These are phyloP conservation scores for Eidolon helvum DNA, from an alignment of 2,113 vertebrate genomes.

Conservation along the genomic window DNA sequence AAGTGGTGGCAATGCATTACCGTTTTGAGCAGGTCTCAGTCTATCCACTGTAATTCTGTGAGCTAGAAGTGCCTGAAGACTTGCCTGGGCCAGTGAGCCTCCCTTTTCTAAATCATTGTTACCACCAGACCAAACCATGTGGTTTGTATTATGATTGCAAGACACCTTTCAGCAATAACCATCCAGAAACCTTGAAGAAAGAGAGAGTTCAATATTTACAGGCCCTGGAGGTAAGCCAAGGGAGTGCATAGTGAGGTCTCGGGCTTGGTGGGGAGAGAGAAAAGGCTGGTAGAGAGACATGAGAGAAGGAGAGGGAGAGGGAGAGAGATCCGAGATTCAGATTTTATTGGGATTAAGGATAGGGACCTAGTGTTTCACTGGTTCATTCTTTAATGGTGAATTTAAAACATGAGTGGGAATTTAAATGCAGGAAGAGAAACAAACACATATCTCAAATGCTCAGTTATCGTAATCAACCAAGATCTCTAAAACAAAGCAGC, in stretches of 20 bases:
- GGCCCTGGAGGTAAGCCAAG: neutral
- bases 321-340: neutral
- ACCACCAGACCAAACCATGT: neutral
- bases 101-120: no score
- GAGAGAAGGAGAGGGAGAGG: neutral
- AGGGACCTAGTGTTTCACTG: no score
- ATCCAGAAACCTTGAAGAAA: neutral
- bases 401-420: neutral
- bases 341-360: no score
- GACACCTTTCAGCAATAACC: neutral
- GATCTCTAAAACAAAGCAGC: neutral
- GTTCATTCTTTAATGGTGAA: neutral
- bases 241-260: neutral
- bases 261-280: no score
- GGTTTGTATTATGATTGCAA: neutral
- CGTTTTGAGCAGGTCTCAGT: no score
- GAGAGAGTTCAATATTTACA: neutral
- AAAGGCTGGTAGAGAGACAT: no score
- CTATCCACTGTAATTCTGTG: no score
- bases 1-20: no score
- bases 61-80: neutral
- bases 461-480: neutral
- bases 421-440: neutral
- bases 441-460: neutral
- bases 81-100: neutral